A percentile compares a stretch with the other conserved stretches of the same genome.
Conservation (phyloP, 2,797 vertebrate species). For the Rachycentron canadum region DNA sequence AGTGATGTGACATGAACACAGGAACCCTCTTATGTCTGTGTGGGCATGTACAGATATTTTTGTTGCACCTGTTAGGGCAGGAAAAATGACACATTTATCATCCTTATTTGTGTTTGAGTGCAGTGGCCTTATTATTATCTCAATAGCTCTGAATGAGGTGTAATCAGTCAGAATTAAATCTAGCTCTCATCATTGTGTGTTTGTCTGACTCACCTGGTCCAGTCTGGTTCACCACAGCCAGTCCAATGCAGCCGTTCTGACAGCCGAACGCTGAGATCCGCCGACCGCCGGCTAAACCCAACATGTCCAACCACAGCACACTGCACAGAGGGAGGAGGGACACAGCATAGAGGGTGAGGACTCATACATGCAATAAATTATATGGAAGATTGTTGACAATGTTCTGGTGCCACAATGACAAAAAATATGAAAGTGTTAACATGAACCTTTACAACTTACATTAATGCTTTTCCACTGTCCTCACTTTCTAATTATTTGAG, state of each 20-base stretch:
- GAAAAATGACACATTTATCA: background rate
- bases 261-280: slow-evolving; percentile 90
- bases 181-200: too few relatives aligned
- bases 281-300: slow-evolving; percentile 77
- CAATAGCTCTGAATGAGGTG: background rate
- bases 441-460: background rate
- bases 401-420: background rate
- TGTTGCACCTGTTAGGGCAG: too few relatives aligned
- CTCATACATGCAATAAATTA: background rate
- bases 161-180: background rate
- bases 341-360: background rate
- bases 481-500: too few relatives aligned
- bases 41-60: background rate
- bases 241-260: slow-evolving; percentile 90
- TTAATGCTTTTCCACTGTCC: too few relatives aligned
- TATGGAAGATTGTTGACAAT: too few relatives aligned
- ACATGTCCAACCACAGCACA: slow-evolving; percentile 90
- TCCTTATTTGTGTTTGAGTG: background rate
- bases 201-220: slow-evolving; percentile 80
- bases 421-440: background rate
- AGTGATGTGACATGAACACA: background rate
- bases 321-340: slow-evolving; percentile 69
- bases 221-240: slow-evolving; percentile 89
- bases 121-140: background rate
- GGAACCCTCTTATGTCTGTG: too few relatives aligned